Percentiles rank a stretch among this genome's conserved stretches.
phyloP scores from a whole-genome alignment of 2,888 invertebrate genomes.

The Caenorhabditis imperialis region DNA sequence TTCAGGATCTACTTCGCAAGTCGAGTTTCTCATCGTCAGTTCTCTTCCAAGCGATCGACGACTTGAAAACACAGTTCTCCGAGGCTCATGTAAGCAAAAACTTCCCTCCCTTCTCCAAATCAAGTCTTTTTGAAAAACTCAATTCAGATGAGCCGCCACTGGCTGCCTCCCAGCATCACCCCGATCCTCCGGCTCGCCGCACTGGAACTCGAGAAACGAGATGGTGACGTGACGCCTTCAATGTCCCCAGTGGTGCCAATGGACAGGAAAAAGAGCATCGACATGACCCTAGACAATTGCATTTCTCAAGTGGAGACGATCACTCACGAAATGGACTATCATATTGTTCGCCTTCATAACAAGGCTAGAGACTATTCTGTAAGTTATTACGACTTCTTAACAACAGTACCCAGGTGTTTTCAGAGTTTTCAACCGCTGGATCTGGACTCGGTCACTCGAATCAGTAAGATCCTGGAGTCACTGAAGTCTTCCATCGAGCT shows the following conservation, averaged over 20 bases:
- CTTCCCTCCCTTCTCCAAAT: too few relatives aligned
- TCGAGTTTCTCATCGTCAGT: slow-evolving; percentile 49
- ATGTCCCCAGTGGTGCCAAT: slow-evolving; percentile 9
- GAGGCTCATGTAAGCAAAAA: slow-evolving; percentile 51
- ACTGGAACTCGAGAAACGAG: slow-evolving; percentile 48
- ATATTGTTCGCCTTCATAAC: slow-evolving; percentile 17
- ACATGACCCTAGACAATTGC: slow-evolving; percentile 34
- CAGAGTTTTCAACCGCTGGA: slow-evolving; percentile 35
- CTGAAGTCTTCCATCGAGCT: slow-evolving; percentile 9
- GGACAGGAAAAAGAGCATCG: slow-evolving; percentile 11
- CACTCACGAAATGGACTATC: slow-evolving; percentile 40
- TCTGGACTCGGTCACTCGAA: slow-evolving; percentile 26
- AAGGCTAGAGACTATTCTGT: slow-evolving; percentile 42
- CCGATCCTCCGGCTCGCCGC: slow-evolving; percentile 62
- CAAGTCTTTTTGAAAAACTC: background rate
- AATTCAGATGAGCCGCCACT: slow-evolving; percentile 66
- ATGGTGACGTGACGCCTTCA: slow-evolving; percentile 24
- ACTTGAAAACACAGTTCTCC: slow-evolving; percentile 63
- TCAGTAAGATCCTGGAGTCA: slow-evolving; percentile 29
- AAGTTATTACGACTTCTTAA: too few relatives aligned
- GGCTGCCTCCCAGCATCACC: slow-evolving; percentile 69
- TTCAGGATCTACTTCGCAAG: slow-evolving; percentile 50
- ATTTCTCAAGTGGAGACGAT: slow-evolving; percentile 39
- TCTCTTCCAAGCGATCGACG: slow-evolving; percentile 67
- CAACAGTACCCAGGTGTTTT: background rate